Base-by-base conservation (phyloP, 2,888 invertebrate species). In the Eumacrocentrus americanus region DNA sequence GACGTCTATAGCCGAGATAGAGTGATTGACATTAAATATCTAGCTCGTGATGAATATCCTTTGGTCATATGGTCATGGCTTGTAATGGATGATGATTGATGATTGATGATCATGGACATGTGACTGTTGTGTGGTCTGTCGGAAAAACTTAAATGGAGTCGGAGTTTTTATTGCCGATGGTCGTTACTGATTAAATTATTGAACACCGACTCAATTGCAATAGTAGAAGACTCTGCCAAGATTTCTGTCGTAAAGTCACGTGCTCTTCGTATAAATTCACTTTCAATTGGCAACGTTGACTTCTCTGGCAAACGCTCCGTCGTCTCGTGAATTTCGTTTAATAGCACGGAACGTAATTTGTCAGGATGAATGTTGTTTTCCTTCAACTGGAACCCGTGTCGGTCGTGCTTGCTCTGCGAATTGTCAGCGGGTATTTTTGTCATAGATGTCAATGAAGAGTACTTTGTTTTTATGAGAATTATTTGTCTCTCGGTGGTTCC, bases 401-500 rank as follows among this genome's bases (percentile, higher is more conserved):
- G 42, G 23, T 35, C 23, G 4, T 22, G 35, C 18, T 6, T 38
- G 12, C 46, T 47, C 12, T 47, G 29, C 14, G 67, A 56, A 57
- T 67, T 67, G 12, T 71, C 69, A 12, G 67, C 63, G 1, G 81
- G 78, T 18, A 79, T 75, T 52, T 73, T 77, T 34, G 73, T 72
- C 2, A 71, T 74, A 4, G 79, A 76, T 1, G 78, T 77, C 20
- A 76, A 51, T 16, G 79, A 78, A 2, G 79, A 80, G 53, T 77
- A 79, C 60, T 79, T 80, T 6, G 77, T 79, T 61, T 76, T 76
- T 23, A 83, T 78, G 5, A 81, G 75, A 54, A 83, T 82, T 62
- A 76, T 81, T 62, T 82, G 82, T 47, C 82, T 73, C 63, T 83
- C 82, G 1, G 83, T 83, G 0, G 82, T 82, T 0, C 78, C 83